These are phyloP conservation scores for Epizoanthus scotinus DNA, from an alignment of 92 coral and sea anemone genomes.

Conservation along the genomic window DNA sequence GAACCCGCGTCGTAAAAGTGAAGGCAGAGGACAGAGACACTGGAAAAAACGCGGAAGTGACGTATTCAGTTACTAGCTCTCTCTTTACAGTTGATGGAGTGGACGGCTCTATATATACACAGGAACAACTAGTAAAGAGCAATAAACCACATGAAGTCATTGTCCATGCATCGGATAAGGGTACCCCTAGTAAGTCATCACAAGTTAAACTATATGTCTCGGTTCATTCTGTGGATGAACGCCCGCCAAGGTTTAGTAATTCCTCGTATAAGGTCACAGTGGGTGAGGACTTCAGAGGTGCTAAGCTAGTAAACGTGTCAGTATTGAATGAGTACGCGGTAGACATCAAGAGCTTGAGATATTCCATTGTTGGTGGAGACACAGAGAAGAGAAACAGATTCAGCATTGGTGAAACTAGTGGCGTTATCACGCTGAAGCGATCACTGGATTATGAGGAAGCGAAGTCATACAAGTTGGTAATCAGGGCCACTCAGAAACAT, in stretches of 20 bases:
- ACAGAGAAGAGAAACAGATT: constrained; percentile 52
- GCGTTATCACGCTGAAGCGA: constrained; percentile 65
- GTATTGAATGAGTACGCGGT: constrained; percentile 44
- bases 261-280: constrained; percentile 45
- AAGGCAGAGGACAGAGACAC: constrained; percentile 75
- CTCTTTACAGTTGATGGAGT: constrained; percentile 53
- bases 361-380: constrained; percentile 89
- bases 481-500: constrained; percentile 76
- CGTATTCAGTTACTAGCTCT: constrained; percentile 56
- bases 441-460: constrained; percentile 83
- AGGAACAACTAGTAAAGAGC: constrained; percentile 48
- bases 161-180: constrained; percentile 79
- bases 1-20: constrained; percentile 61
- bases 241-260: constrained; percentile 65
- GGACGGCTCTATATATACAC: constrained; percentile 67
- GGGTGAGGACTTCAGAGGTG: constrained; percentile 56
- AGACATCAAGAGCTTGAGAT: constrained; percentile 47
- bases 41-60: constrained; percentile 73
- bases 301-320: constrained; percentile 57
- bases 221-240: constrained; percentile 59
- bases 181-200: constrained; percentile 63
- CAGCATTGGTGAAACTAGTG: constrained; percentile 62
- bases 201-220: constrained; percentile 73
- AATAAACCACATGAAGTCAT: constrained; percentile 64
- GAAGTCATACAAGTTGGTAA: constrained; percentile 60